Base-by-base conservation (phyloP, 2,888 invertebrate genomes). In the Brachycybe producta region DNA sequence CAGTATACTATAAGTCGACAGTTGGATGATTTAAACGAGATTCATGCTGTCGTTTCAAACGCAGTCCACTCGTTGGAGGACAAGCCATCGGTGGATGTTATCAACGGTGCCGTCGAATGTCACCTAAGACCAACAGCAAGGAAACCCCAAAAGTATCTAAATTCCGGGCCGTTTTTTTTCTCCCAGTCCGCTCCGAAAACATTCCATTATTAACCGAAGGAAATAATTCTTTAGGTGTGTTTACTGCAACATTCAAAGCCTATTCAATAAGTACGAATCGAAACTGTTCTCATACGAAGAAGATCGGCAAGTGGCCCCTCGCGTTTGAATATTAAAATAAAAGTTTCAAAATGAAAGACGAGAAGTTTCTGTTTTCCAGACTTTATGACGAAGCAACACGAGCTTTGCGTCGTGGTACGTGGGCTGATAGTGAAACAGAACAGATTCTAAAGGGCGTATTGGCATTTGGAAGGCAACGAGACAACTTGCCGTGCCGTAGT, bases 351-450 rank as follows among this genome's bases (percentile, higher is more conserved):
- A n/a, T n/a, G n/a, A n/a, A n/a, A n/a, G n/a, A n/a, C n/a, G n/a
- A n/a, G n/a, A n/a, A 11, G 13, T n/a, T n/a, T n/a, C n/a, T n/a
- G n/a, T n/a, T n/a, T n/a, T n/a, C n/a, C n/a, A n/a, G 39, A 38
- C 8, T 13, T 11, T 8, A 7, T 13, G 39, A 38, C 19, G 19
- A 17, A 13, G 39, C 57, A 2, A 59, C 60, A 8, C 55, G 58
- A 5, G 52, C 56, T 27, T 61, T 64, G 30, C 68, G 76, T 5
- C 70, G 74, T 57, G 80, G 80, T 1, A 73, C 71, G 32, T 78
- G 79, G 76, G 74, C 76, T 57, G 75, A 77, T 36, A 73, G 76
- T 45, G 67, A 75, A 43, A 71, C 75, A 57, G 78, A 80, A 62
- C 62, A 66, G 38, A 61, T 75, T 4, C 63, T 80, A 2, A 77